Conservation (phyloP, 2,113 vertebrate species). For the Condylura cristata region DNA sequence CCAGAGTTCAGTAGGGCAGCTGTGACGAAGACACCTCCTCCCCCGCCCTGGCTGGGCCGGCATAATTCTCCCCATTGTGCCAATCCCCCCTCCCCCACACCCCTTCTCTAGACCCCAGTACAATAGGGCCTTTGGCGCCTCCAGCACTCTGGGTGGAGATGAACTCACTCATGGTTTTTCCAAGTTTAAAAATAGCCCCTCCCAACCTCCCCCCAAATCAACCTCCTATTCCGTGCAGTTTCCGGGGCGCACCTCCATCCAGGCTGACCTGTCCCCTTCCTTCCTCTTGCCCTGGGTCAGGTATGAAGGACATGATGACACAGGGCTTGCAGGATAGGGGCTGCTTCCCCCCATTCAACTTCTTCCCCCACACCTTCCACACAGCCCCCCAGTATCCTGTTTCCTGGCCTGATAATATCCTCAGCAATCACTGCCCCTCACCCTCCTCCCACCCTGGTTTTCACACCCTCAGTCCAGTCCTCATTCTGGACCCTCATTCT, state of each 20-base stretch:
- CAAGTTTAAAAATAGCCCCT: constrained; percentile 78
- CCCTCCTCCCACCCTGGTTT: not conserved
- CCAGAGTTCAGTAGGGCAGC: constrained; percentile 69
- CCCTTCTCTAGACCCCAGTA: constrained; percentile 60
- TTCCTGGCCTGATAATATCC: constrained; percentile 63
- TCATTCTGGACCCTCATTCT: not conserved
- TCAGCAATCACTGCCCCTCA: not conserved
- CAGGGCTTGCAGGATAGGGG: not conserved
- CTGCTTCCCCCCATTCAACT: constrained; percentile 75
- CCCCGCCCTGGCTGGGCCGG: not conserved
- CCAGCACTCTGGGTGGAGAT: constrained; percentile 58
- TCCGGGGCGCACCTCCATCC: not conserved
- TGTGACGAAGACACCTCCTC: not conserved
- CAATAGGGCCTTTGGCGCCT: constrained; percentile 83
- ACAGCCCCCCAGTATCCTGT: constrained; percentile 1
- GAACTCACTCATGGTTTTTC: constrained; percentile 77
- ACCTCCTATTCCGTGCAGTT: fast-evolving
- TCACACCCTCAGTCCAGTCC: not conserved
- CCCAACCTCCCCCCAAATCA: not conserved
- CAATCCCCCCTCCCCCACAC: not conserved
- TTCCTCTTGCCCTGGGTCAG: constrained; percentile 56
- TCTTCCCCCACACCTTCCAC: constrained; percentile 43
- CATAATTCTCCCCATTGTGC: constrained; percentile 78
- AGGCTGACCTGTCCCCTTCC: constrained; percentile 49
- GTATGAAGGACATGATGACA: constrained; percentile 60